Evolutionary conservation across 1,140 invertebrate genomes (phyloP).

Genomic region (Neomicropteryx cornuta): DNA sequence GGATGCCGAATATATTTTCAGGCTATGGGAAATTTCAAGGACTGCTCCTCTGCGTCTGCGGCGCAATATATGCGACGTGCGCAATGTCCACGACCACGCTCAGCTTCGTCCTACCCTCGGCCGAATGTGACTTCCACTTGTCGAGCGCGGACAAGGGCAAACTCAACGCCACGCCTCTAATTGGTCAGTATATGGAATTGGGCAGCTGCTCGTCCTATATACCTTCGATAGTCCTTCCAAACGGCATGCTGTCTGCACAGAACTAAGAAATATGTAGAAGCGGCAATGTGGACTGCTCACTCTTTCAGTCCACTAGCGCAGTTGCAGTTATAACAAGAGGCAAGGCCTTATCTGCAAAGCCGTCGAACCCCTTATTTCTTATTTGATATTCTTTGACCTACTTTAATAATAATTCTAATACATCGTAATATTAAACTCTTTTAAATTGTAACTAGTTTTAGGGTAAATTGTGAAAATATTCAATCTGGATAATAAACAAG

Average conservation of each 20-base stretch:
- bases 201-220: constrained; percentile 5
- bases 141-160: constrained; percentile 43
- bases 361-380: too few relatives aligned
- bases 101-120: constrained; percentile 50
- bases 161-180: constrained; percentile 43
- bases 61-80: constrained; percentile 57
- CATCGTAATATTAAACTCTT: too few relatives aligned
- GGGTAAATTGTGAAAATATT: too few relatives aligned
- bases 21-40: constrained; percentile 57
- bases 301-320: too few relatives aligned
- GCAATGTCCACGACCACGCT: constrained; percentile 48
- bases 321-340: too few relatives aligned
- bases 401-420: too few relatives aligned
- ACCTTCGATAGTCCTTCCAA: constrained; percentile 18
- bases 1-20: too few relatives aligned
- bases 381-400: too few relatives aligned
- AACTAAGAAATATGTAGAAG: too few relatives aligned
- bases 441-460: too few relatives aligned
- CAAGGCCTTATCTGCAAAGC: too few relatives aligned
- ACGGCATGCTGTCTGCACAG: constrained; percentile 31
- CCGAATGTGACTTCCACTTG: constrained; percentile 42
- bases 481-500: too few relatives aligned
- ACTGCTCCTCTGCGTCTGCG: constrained; percentile 46
- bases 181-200: constrained; percentile 34
- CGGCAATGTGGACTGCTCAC: constrained; percentile 17